Percentiles rank a stretch among this genome's conserved stretches.
These are phyloP conservation scores for Chascanopsetta lugubris DNA, from an alignment of 2,113 vertebrate species.

Conservation along the genomic window DNA sequence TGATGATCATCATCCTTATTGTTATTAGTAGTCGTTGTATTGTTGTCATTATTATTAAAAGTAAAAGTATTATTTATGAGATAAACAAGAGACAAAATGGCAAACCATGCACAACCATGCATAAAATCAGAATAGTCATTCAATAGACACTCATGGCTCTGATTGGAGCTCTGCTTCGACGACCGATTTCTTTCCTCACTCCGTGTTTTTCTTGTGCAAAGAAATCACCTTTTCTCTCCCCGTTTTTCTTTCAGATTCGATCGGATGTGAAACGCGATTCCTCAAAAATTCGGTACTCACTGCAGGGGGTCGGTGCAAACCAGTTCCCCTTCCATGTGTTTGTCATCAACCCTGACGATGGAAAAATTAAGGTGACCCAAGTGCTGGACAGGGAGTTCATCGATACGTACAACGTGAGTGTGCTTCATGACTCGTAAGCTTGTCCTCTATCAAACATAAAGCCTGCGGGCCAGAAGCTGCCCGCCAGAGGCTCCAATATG, in stretches of 20 bases:
- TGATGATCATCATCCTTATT: background rate
- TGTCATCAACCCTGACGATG: constrained; percentile 81
- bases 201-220: background rate
- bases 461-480: no score
- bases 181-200: background rate
- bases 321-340: constrained; percentile 84
- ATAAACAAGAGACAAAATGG: no score
- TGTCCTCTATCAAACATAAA: background rate
- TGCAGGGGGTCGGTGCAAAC: constrained; percentile 84
- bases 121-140: no score
- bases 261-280: constrained; percentile 80
- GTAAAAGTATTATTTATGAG: no score
- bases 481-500: no score
- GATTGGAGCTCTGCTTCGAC: no score
- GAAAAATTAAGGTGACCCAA: constrained; percentile 85
- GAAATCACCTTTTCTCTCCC: background rate
- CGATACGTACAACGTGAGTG: constrained; percentile 71
- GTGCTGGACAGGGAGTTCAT: constrained; percentile 86
- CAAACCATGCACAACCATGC: no score
- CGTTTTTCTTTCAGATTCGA: constrained; percentile 82
- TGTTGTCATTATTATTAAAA: no score
- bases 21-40: no score
- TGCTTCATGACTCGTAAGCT: background rate
- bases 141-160: no score
- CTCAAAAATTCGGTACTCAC: constrained; percentile 77